phyloP scores from a whole-genome alignment of 2,113 vertebrate species.

The Sturnira hondurensis region DNA sequence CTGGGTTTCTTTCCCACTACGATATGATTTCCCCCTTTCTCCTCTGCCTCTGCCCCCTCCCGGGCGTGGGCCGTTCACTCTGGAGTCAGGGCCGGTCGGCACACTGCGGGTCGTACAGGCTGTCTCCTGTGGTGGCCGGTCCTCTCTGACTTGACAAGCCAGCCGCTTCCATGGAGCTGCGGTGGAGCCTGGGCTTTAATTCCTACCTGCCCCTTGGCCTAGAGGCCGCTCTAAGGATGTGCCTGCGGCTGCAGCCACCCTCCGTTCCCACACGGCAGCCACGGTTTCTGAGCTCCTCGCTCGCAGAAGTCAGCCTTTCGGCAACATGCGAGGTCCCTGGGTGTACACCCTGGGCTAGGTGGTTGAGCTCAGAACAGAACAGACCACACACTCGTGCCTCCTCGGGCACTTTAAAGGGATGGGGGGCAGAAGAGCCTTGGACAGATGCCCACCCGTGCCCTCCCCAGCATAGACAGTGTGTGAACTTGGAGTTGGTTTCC shows the following conservation, averaged over 20 bases:
- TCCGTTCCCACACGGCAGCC: background rate
- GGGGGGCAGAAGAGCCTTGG: background rate
- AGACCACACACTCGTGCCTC: too few species aligned
- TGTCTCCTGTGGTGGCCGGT: background rate
- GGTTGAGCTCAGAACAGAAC: background rate
- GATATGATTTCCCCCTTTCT: background rate
- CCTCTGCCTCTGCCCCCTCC: background rate
- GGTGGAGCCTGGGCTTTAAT: background rate
- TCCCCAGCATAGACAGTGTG: background rate
- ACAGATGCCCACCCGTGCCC: background rate
- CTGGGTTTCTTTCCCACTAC: background rate
- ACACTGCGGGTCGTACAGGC: accelerated
- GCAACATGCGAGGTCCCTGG: background rate
- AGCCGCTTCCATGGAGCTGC: background rate
- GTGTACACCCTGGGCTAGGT: background rate
- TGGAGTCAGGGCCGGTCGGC: background rate
- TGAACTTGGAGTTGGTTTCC: background rate
- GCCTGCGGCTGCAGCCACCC: background rate
- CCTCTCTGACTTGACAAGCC: background rate
- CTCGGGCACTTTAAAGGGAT: background rate
- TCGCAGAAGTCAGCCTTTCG: background rate
- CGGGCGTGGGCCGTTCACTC: background rate
- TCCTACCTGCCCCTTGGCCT: background rate
- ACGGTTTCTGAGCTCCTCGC: background rate
- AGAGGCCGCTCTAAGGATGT: background rate